These are phyloP conservation scores for Bembecia ichneumoniformis DNA, from an alignment of 2,888 invertebrate species.

Conservation along the genomic window DNA sequence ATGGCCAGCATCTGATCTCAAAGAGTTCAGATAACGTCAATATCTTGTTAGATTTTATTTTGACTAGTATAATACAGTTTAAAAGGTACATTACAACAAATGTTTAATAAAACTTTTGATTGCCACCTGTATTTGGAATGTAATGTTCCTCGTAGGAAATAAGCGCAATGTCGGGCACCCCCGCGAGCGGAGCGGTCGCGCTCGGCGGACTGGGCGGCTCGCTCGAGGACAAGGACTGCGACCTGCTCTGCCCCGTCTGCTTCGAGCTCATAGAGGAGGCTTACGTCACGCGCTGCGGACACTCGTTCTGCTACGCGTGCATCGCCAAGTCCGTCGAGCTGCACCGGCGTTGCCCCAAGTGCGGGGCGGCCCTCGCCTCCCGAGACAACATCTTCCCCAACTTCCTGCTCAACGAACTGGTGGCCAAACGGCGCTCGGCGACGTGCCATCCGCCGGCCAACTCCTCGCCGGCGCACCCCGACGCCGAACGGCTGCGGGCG, in stretches of 20 bases:
- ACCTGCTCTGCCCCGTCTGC: conserved; percentile 84
- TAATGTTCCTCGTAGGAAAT: not conserved
- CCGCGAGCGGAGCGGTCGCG: conserved; percentile 50
- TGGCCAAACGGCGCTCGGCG: conserved; percentile 6
- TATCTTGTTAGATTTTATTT: no score
- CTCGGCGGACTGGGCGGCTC: conserved; percentile 76
- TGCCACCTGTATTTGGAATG: no score
- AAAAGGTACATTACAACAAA: no score
- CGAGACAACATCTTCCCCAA: conserved; percentile 87
- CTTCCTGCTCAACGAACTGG: conserved; percentile 84
- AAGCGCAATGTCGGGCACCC: conserved; percentile 45
- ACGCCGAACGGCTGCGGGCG: conserved; percentile 69
- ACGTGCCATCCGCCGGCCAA: conserved; percentile 8
- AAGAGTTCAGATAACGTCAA: no score
- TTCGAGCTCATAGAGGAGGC: conserved; percentile 91
- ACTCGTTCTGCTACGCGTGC: conserved; percentile 91
- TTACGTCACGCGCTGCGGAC: conserved; percentile 92
- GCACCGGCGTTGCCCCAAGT: conserved; percentile 83
- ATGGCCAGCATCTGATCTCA: no score
- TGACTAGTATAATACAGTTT: no score
- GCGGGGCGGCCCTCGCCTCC: conserved; percentile 79
- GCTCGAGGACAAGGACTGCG: conserved; percentile 77
- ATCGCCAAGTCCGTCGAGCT: conserved; percentile 94
- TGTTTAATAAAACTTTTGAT: no score
- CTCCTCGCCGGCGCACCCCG: conserved; percentile 16